Base-by-base conservation (phyloP, 2,888 invertebrate genomes). In the Esperia sulphurella region DNA sequence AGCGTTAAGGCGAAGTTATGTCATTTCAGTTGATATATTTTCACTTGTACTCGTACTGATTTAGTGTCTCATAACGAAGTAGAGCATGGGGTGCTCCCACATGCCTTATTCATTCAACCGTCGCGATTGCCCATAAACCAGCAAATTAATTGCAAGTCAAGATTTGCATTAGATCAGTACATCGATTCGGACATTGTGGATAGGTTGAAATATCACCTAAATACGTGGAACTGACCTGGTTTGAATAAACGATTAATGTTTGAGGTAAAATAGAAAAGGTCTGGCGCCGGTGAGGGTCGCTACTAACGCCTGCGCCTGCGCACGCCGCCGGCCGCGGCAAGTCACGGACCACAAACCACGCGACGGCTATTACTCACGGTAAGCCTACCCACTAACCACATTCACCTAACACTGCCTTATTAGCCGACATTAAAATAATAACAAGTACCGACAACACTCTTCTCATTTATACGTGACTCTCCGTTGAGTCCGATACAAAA, bases 351-450 rank as follows among this genome's bases (percentile, higher is more conserved):
- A 68, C 77, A 75, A 79, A 73, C 73, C 61, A 60, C 70, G 55
- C 57, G 2, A 21, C 2, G 56, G 59, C 74, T 75, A 77, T 79
- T 80, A 79, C 70, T 79, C 68, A 75, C 67, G 62, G 71, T 72
- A 74, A 71, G 62, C 64, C 65, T 68, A 61, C 66, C 68, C 67
- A 65, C 65, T 68, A 73, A 82, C 78, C 79, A 59, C 79, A 73
- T 65, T 76, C 65, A 63, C 73, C 75, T 77, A 74, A 71, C 68
- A 61, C 71, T 67, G 61, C 65, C 70, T 76, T 70, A 83, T 80
- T 80, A 78, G 64, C 65, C 65, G 61, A 69, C 71, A 83, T 79
- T 78, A 79, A 75, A 78, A 74, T 82, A 79, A 83, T 78, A 78
- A 74, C 70, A 59, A 68, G 63, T 61, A 59, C 58, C n/a, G n/a